phyloP scores from a whole-genome alignment of 2,797 vertebrate species.

The Myotis findleyi region DNA sequence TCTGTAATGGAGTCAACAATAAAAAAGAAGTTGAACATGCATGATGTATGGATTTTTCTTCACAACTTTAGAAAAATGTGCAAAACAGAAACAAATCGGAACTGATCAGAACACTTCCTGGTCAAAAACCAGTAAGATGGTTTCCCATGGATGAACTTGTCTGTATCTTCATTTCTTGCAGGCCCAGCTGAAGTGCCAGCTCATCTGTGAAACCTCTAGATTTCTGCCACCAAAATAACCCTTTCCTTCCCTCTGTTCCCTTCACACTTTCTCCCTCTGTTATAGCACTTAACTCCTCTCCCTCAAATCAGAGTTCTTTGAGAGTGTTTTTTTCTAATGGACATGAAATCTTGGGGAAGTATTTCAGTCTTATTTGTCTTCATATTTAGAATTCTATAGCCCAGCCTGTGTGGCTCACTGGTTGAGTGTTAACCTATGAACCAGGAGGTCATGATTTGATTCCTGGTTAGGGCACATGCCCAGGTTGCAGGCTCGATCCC shows the following conservation, averaged over 20 bases:
- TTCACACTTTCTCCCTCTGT: neutral
- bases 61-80: no score
- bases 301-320: neutral
- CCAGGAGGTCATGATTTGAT: no score
- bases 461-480: no score
- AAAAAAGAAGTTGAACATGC: neutral
- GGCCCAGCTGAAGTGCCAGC: neutral
- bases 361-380: neutral
- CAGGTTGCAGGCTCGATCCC: no score
- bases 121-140: neutral
- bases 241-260: neutral
- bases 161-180: neutral
- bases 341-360: neutral
- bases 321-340: neutral
- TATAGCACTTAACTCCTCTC: neutral
- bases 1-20: neutral
- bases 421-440: no score
- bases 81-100: neutral
- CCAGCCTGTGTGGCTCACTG: no score
- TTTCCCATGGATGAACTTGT: neutral
- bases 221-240: neutral
- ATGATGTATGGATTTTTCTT: neutral
- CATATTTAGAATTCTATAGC: neutral
- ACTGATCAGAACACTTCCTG: neutral
- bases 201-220: neutral